Evolutionary conservation across 2,797 vertebrate genomes (phyloP).

Genomic region (Macropus fuliginosus): DNA sequence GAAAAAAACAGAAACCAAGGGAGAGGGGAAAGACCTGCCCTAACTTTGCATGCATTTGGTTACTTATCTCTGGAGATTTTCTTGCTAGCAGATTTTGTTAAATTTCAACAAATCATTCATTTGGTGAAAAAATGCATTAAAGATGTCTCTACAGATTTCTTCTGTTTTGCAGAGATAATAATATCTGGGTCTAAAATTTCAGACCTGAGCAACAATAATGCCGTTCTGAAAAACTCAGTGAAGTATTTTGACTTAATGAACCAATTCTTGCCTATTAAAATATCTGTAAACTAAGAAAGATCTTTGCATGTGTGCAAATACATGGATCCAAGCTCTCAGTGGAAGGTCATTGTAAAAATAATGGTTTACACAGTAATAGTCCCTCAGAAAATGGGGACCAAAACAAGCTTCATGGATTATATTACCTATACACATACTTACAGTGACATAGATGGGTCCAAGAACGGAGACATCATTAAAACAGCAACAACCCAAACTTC

Average conservation of each 20-base stretch:
- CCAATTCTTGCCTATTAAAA: constrained; percentile 64
- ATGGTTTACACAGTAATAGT: background rate
- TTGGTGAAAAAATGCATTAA: constrained; percentile 71
- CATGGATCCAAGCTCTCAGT: background rate
- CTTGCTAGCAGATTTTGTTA: constrained; percentile 76
- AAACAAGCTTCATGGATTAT: background rate
- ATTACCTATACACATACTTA: background rate
- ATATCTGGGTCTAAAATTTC: constrained; percentile 76
- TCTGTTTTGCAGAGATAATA: constrained; percentile 75
- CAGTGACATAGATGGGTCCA: background rate
- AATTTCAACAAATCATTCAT: constrained; percentile 74
- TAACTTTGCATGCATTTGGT: background rate
- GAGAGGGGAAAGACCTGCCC: background rate
- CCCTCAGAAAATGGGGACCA: background rate
- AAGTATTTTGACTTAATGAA: constrained; percentile 70
- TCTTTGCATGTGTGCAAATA: background rate
- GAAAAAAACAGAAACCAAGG: background rate
- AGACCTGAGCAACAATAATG: constrained; percentile 76
- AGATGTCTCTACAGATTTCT: constrained; percentile 75
- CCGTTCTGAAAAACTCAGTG: constrained; percentile 63
- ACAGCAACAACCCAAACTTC: background rate
- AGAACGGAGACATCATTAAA: background rate
- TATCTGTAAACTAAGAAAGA: background rate
- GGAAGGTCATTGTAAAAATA: background rate
- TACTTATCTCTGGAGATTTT: constrained; percentile 35